These are phyloP conservation scores for Rugalucina vietnamica DNA, from an alignment of 2,888 invertebrate genomes.

Conservation along the genomic window DNA sequence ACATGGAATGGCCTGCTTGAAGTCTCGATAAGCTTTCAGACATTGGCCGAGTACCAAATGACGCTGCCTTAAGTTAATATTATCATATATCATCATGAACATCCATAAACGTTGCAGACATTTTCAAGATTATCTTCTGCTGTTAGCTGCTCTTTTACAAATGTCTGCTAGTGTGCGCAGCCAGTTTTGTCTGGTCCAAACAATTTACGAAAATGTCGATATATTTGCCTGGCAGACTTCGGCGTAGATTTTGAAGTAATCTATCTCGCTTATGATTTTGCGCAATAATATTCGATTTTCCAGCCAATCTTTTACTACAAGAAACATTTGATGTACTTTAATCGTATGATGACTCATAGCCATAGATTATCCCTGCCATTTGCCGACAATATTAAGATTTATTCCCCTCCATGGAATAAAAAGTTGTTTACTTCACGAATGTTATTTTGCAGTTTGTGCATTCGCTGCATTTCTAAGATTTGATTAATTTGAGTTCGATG, in stretches of 20 bases:
- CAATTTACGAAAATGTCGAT: conserved; percentile 5
- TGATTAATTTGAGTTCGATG: no score
- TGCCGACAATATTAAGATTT: no score
- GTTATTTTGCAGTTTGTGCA: no score
- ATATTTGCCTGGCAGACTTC: neutral
- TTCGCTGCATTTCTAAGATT: no score
- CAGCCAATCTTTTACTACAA: neutral
- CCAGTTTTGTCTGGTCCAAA: neutral
- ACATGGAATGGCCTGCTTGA: no score
- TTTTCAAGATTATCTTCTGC: neutral
- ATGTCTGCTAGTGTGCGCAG: neutral
- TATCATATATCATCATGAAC: conserved; percentile 5
- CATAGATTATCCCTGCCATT: no score
- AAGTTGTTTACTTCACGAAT: no score
- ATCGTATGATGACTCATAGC: neutral
- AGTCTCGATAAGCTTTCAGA: conserved; percentile 17
- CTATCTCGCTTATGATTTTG: conserved; percentile 3
- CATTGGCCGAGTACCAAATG: neutral
- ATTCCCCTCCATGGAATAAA: no score
- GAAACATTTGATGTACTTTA: neutral
- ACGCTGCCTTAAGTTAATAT: conserved; percentile 3
- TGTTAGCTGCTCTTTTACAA: neutral
- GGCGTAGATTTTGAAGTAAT: neutral
- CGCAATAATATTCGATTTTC: conserved; percentile 5
- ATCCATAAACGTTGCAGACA: neutral